Evolutionary conservation across 2,797 vertebrate species (phyloP), one percentile per base, ranked within the genome.

Genomic region (Centropyge bicolor): DNA sequence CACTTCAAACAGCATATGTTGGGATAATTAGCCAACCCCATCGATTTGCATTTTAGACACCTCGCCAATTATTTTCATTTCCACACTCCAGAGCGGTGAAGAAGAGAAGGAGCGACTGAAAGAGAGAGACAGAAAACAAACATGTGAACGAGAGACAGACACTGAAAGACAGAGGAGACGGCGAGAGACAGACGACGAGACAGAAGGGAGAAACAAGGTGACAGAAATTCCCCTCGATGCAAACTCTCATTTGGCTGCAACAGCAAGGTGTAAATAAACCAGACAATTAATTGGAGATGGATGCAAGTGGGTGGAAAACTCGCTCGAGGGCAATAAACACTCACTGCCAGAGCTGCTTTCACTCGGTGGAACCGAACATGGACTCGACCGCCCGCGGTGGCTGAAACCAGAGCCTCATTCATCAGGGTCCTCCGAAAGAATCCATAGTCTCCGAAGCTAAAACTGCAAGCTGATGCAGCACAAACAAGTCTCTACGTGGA

Each of bases 1-100:
- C 83, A 86, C 86, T 88, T 88, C 85, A 83, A 88, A 86, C 79
- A 71, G 76, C 87, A 87, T 88, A 82, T 88, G 89, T 74, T 71
- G 65, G 54, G 79, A 87, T 91, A 87, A 93, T 91, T 90, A 88
- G 72, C 73, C 19, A 70, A 83, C 76, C 80, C 78, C 81, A 87
- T 87, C 80, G 79, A 85, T 92, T 89, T 75, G 78, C 86, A 90
- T 86, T 79, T 85, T 60, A 69, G 80, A 88, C 79, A 83, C 69
- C 77, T 80, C 71, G 27, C 64, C 86, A 90, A 87, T 91, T 89
- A 89, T 87, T 89, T 85, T 65, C 76, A 71, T 78, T 82, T 79
- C 48, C 38, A 48, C 7, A 20, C 74, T 82, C 51, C 54, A 62
- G 73, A 59, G 76, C 8, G 14, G 40, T 31, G 70, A 40, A 74